Base-by-base conservation (phyloP, 2,888 invertebrate species). In the Leuctra nigra region DNA sequence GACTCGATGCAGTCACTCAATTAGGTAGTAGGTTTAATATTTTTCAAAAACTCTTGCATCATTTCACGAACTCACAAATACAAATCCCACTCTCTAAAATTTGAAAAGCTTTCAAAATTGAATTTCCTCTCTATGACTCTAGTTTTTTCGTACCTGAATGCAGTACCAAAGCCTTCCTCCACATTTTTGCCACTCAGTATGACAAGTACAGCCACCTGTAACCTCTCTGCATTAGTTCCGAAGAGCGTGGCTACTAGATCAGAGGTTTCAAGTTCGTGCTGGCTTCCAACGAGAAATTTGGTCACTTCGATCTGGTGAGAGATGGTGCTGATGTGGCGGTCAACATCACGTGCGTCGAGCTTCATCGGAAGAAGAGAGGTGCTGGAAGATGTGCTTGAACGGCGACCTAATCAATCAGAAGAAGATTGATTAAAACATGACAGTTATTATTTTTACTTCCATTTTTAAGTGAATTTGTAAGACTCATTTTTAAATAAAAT, bases 281-380 rank as follows among this genome's bases (percentile, higher is more conserved):
- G 11, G 29, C 11, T 11, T 6, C 29, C 29, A 6, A 6, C 29
- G 18, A 91, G 70, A 68, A 83, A 89, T 64, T 87, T 85, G 0
- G 84, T 82, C 1, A 91, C 77, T 65, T 93, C 91, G 64, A 86
- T 81, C 70, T 94, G 93, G n/a, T 86, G 75, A 4, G 81, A 78
- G 61, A 93, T 85, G 0, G 87, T 87, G 56, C 83, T 84, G 63
- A 92, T 84, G 62, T 91, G 83, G 62, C 82, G 84, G 68, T 84
- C 84, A 62, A 90, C 80, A n/a, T 84, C 82, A 60, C 77, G 75
- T 22, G 81, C 79, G 69, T 84, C 84, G 67, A 89, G 75, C 70
- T 84, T 82, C 76, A 88, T 83, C 6, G 83, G 41, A 4, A 41
- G 20, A 20, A 41, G 41, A 16, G 41, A 41, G 18, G 18, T 20